A percentile compares a stretch with the other conserved stretches of the same genome.
Evolutionary conservation across 2,113 vertebrate species (phyloP).

Genomic region (Sakesphorus luctuosus): DNA sequence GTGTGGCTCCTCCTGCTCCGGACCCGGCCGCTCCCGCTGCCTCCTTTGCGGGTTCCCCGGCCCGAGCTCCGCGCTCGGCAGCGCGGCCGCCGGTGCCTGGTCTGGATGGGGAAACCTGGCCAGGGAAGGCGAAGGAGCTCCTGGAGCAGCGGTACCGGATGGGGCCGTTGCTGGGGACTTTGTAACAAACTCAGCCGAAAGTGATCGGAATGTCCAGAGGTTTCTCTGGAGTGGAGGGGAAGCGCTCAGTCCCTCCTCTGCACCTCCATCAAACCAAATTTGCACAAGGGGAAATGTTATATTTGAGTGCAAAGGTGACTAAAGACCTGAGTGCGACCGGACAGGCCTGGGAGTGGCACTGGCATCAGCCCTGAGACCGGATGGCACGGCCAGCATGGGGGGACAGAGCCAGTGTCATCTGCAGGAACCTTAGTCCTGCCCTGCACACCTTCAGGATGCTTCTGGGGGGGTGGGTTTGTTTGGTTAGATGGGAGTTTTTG

Average conservation of each 20-base stretch:
- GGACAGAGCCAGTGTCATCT: neutral
- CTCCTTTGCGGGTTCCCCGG: neutral
- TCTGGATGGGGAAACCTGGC: neutral
- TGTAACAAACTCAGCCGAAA: neutral
- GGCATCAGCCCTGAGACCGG: neutral
- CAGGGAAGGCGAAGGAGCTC: neutral
- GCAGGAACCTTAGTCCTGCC: neutral
- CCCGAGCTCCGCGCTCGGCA: neutral
- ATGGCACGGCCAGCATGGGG: accelerated
- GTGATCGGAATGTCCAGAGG: neutral
- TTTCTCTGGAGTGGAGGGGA: neutral
- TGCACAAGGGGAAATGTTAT: neutral
- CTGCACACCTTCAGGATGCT: neutral
- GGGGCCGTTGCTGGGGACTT: neutral
- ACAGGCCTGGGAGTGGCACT: neutral
- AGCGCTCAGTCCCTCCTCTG: neutral
- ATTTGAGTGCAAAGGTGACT: neutral
- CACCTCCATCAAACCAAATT: neutral
- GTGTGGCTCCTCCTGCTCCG: neutral
- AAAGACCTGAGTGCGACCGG: neutral
- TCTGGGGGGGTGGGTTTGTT: accelerated
- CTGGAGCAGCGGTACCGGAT: neutral
- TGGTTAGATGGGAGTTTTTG: neutral
- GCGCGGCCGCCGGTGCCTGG: neutral
- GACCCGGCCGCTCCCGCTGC: neutral